phyloP scores from a whole-genome alignment of 2,113 vertebrate species.

The human region GRCh38 chrX:20329501-20330000 shows the following conservation, averaged over 20 bases:
- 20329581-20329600: conserved; percentile 33
- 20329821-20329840: background rate
- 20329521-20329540: background rate
- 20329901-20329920: background rate
- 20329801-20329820: background rate
- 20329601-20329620: conserved; percentile 15
- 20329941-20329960: background rate
- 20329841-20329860: conserved; percentile 36
- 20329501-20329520: background rate
- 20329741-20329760: background rate
- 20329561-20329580: conserved; percentile 25
- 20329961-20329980: conserved; percentile 14
- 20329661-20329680: background rate
- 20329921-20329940: background rate
- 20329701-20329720: background rate
- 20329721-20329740: background rate
- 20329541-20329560: conserved; percentile 30
- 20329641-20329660: conserved; percentile 43
- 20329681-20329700: background rate
- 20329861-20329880: conserved; percentile 35
- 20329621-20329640: background rate
- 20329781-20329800: background rate
- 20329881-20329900: background rate
- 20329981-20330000: background rate
- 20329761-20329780: background rate